Evolutionary conservation across 2,113 vertebrate genomes (phyloP).

Genomic region (Salvelinus fontinalis): DNA sequence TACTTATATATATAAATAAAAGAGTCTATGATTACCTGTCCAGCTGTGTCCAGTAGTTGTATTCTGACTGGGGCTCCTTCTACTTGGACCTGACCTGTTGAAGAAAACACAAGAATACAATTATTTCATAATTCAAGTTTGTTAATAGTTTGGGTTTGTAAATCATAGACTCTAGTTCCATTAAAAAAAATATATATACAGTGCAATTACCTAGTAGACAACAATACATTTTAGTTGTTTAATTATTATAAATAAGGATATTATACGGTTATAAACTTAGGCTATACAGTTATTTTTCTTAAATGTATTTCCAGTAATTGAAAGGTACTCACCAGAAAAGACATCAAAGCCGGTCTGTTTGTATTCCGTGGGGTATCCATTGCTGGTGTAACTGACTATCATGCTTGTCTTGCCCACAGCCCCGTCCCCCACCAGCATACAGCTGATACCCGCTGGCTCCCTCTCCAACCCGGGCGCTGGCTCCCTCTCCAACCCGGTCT

Average conservation of each 20-base stretch:
- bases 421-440: slow-evolving; percentile 88
- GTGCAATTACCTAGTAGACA: not conserved
- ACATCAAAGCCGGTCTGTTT: slow-evolving; percentile 87
- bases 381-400: slow-evolving; percentile 88
- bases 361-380: slow-evolving; percentile 87
- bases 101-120: not conserved
- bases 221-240: not conserved
- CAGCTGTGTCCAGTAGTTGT: slow-evolving; percentile 93
- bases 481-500: slow-evolving; percentile 73
- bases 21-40: slow-evolving; percentile 81
- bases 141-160: not conserved
- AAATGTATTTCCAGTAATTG: not conserved
- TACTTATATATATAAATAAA: no score
- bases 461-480: no score
- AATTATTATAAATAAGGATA: no score
- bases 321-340: slow-evolving; percentile 78
- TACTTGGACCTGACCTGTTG: slow-evolving; percentile 90
- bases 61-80: slow-evolving; percentile 91
- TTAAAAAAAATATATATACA: not conserved
- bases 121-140: not conserved
- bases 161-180: not conserved
- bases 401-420: slow-evolving; percentile 90
- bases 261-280: no score
- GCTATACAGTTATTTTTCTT: no score
- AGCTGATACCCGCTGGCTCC: slow-evolving; percentile 76